Evolutionary conservation across 2,888 invertebrate species (phyloP).

Genomic region (Sesia apiformis): DNA sequence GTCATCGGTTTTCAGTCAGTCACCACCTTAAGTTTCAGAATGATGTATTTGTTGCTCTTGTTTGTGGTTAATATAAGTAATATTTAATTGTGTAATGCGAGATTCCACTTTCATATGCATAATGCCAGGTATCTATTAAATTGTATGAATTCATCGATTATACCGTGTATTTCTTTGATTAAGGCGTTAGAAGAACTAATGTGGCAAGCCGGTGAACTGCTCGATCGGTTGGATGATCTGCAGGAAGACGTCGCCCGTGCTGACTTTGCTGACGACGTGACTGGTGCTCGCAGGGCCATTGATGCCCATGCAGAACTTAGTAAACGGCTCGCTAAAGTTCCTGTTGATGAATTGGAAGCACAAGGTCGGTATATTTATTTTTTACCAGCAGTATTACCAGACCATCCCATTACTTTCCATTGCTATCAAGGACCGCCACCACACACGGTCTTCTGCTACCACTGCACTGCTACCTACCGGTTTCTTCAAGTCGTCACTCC

Average conservation of each 20-base stretch:
- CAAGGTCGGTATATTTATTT: constrained; percentile 75
- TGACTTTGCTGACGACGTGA: constrained; percentile 96
- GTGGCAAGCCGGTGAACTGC: constrained; percentile 95
- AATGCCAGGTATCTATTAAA: not conserved
- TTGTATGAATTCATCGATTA: not conserved
- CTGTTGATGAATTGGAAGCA: constrained; percentile 93
- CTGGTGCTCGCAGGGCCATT: constrained; percentile 91
- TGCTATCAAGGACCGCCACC: no score
- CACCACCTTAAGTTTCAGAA: no score
- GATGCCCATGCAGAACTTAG: constrained; percentile 96
- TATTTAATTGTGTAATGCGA: no score
- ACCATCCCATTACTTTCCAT: no score
- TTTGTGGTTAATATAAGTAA: no score
- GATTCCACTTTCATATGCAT: no score
- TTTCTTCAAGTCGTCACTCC: no score
- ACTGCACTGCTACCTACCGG: no score
- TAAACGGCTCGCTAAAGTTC: constrained; percentile 93
- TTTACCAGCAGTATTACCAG: no score
- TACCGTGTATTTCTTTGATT: not conserved
- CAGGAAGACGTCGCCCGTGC: constrained; percentile 94
- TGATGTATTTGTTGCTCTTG: no score
- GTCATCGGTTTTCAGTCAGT: no score
- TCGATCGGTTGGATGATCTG: constrained; percentile 93
- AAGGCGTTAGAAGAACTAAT: constrained; percentile 94
- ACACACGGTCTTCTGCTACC: no score